Percentiles rank a stretch among this genome's conserved stretches.
phyloP scores from a whole-genome alignment of 2,888 invertebrate species.

The Megastigmus dorsalis region DNA sequence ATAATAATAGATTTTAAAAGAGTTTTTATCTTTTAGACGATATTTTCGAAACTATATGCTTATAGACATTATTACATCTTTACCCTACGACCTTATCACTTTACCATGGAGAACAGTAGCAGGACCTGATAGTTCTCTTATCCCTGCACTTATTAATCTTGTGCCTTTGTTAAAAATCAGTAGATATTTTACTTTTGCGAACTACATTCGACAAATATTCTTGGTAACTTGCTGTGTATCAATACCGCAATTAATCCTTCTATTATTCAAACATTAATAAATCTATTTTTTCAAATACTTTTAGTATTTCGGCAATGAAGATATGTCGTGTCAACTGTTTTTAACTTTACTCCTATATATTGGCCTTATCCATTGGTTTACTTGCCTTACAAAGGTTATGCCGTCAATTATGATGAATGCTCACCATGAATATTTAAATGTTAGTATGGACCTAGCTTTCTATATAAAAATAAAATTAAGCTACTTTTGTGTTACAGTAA shows the following conservation, averaged over 20 bases:
- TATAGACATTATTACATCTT: slow-evolving; percentile 65
- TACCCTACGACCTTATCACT: slow-evolving; percentile 69
- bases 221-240: slow-evolving; percentile 57
- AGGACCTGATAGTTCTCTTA: slow-evolving; percentile 57
- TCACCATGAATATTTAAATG: slow-evolving; percentile 52
- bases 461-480: no score
- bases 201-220: slow-evolving; percentile 61
- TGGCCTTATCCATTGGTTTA: slow-evolving; percentile 67
- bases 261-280: not conserved
- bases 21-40: slow-evolving; percentile 56
- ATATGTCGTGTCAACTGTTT: slow-evolving; percentile 60
- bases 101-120: slow-evolving; percentile 63
- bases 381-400: slow-evolving; percentile 65
- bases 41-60: slow-evolving; percentile 63
- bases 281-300: slow-evolving; percentile 36
- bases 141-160: slow-evolving; percentile 62
- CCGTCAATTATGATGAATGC: slow-evolving; percentile 62
- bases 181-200: slow-evolving; percentile 63
- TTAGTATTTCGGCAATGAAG: slow-evolving; percentile 63
- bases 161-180: slow-evolving; percentile 66
- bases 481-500: not conserved
- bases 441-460: slow-evolving; percentile 18
- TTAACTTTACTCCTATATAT: slow-evolving; percentile 62
- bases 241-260: slow-evolving; percentile 15
- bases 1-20: not conserved